A percentile compares a stretch with the other conserved stretches of the same genome.
phyloP scores from a whole-genome alignment of 2,797 vertebrate genomes.

The Acrossocheilus fasciatus region DNA sequence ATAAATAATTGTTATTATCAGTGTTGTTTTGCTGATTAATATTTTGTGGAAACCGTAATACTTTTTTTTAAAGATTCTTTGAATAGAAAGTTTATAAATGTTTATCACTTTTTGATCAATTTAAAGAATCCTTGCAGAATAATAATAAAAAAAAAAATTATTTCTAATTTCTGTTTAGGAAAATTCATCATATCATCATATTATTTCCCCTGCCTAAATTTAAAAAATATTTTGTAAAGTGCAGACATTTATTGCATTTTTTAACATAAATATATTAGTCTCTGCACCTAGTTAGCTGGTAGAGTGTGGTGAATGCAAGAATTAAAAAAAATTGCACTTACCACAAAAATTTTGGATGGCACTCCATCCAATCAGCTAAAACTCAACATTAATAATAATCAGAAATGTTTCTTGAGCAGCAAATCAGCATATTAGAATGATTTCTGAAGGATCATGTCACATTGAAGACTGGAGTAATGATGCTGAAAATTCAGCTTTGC shows the following conservation, averaged over 20 bases:
- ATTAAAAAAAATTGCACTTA: neutral
- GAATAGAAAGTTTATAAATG: too few relatives aligned
- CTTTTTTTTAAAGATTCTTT: too few relatives aligned
- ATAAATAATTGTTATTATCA: neutral
- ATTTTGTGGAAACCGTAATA: too few relatives aligned
- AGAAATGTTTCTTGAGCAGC: neutral
- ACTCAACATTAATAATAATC: neutral
- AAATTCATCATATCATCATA: neutral
- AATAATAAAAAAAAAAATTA: too few relatives aligned
- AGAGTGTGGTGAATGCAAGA: neutral
- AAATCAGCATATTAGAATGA: neutral
- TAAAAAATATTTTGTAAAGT: neutral
- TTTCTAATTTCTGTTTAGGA: neutral
- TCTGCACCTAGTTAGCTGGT: neutral
- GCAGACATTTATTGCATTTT: neutral
- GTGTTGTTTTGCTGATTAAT: too few relatives aligned
- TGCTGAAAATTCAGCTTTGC: too few relatives aligned
- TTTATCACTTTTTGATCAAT: neutral
- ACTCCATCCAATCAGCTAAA: neutral
- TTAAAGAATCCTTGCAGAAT: neutral
- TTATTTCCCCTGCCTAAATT: neutral
- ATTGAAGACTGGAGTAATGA: neutral
- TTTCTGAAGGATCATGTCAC: neutral
- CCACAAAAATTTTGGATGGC: neutral
- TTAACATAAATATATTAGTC: too few relatives aligned